These are phyloP conservation scores for Mantis religiosa DNA, from an alignment of 2,888 invertebrate genomes.

Conservation along the genomic window DNA sequence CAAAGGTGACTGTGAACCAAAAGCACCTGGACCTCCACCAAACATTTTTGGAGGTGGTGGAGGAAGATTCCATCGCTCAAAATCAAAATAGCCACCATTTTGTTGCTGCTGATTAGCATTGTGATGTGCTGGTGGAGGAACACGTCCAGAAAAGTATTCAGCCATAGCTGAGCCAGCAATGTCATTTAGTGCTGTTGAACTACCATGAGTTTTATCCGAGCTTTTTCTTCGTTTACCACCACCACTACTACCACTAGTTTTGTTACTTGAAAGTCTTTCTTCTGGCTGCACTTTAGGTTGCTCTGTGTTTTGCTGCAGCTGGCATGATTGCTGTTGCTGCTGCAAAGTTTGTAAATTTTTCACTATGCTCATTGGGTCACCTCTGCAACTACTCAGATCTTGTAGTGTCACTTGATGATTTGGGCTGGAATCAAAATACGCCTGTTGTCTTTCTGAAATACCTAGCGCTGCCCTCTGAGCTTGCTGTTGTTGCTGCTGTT, in stretches of 20 bases:
- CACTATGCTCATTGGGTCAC: constrained; percentile 72
- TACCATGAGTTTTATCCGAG: constrained; percentile 52
- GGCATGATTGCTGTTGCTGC: constrained; percentile 45
- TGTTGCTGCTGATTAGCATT: constrained; percentile 54
- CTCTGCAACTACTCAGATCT: constrained; percentile 68
- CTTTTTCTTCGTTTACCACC: constrained; percentile 53
- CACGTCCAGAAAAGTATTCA: constrained; percentile 53
- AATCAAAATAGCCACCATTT: constrained; percentile 72
- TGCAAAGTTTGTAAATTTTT: constrained; percentile 64
- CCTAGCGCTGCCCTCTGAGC: constrained; percentile 48
- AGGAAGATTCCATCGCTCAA: constrained; percentile 76
- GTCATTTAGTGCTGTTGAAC: constrained; percentile 49
- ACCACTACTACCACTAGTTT: constrained; percentile 34
- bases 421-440: constrained; percentile 62
- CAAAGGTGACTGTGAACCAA: constrained; percentile 55
- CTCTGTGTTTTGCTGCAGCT: constrained; percentile 48
- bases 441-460: constrained; percentile 54
- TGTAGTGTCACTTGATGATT: constrained; percentile 58
- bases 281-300: constrained; percentile 25
- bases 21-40: constrained; percentile 53
- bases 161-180: constrained; percentile 53
- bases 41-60: constrained; percentile 67
- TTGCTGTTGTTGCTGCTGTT: constrained; percentile 46
- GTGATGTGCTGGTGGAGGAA: constrained; percentile 70
- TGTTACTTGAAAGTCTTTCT: constrained; percentile 14